These are phyloP conservation scores for Habrosyne pyritoides DNA, from an alignment of 2,888 invertebrate genomes.

Conservation along the genomic window DNA sequence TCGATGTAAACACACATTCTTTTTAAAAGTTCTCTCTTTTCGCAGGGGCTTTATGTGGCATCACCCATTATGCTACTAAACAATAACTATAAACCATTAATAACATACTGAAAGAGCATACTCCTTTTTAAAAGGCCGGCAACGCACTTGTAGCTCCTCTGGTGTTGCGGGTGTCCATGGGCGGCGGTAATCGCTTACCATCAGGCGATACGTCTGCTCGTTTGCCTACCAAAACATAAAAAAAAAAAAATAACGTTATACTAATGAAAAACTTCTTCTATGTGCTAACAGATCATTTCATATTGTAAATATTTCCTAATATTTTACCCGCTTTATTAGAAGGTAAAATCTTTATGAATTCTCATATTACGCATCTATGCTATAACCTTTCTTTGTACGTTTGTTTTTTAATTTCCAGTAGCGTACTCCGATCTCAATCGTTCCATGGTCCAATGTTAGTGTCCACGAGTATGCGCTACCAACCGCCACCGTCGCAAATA, in stretches of 20 bases:
- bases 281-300: not conserved
- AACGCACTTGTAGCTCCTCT: too few relatives aligned
- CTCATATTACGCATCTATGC: not conserved
- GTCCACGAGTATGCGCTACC: conserved; percentile 60
- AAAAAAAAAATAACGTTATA: too few relatives aligned
- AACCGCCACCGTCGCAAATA: conserved; percentile 53
- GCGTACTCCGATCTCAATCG: conserved; percentile 85
- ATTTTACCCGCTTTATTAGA: not conserved
- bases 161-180: too few relatives aligned
- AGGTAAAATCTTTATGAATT: not conserved
- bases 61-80: not conserved
- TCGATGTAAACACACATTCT: not conserved
- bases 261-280: too few relatives aligned
- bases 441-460: conserved; percentile 83
- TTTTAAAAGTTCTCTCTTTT: not conserved
- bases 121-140: too few relatives aligned
- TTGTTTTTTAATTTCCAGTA: conserved; percentile 58
- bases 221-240: too few relatives aligned
- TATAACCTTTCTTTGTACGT: not conserved
- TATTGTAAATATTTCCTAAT: not conserved
- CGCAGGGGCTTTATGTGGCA: not conserved
- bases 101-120: too few relatives aligned
- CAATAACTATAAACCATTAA: not conserved
- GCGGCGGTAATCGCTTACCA: too few relatives aligned
- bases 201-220: too few relatives aligned